Evolutionary conservation across 2,797 vertebrate genomes (phyloP).

Genomic region (Notamacropus eugenii): DNA sequence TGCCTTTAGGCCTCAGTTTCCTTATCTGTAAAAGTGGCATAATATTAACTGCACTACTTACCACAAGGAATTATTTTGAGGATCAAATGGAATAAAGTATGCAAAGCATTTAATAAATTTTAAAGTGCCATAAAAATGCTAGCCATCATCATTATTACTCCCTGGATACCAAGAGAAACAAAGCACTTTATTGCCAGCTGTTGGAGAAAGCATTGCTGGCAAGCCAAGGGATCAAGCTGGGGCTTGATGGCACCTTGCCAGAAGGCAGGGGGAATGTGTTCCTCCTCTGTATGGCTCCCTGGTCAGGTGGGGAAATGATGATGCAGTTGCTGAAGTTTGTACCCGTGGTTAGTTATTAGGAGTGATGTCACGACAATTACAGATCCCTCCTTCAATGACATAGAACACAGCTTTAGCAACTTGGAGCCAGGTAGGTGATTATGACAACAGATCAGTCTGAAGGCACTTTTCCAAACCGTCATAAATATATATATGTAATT

Average conservation of each 20-base stretch:
- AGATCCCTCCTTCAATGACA: constrained; percentile 70
- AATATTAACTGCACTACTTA: background rate
- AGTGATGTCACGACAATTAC: constrained; percentile 68
- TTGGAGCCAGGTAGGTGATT: constrained; percentile 55
- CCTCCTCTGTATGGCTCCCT: constrained; percentile 45
- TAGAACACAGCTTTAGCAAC: constrained; percentile 60
- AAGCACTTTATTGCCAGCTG: background rate
- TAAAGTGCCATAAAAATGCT: background rate
- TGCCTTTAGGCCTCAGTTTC: background rate
- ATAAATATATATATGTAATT: constrained; percentile 58
- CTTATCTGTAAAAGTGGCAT: background rate
- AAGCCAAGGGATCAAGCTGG: background rate
- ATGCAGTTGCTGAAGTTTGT: constrained; percentile 64
- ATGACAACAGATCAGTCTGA: constrained; percentile 64
- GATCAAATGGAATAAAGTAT: background rate
- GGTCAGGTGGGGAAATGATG: constrained; percentile 67
- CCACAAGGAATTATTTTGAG: background rate
- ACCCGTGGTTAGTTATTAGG: constrained; percentile 71
- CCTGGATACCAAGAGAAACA: background rate
- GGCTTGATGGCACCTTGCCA: background rate
- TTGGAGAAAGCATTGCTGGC: background rate
- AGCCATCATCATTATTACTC: background rate
- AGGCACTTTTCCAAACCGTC: constrained; percentile 72
- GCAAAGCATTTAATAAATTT: background rate
- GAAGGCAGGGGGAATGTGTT: background rate